phyloP scores from a whole-genome alignment of 2,797 vertebrate genomes.

The Phrynocephalus guinanensis region DNA sequence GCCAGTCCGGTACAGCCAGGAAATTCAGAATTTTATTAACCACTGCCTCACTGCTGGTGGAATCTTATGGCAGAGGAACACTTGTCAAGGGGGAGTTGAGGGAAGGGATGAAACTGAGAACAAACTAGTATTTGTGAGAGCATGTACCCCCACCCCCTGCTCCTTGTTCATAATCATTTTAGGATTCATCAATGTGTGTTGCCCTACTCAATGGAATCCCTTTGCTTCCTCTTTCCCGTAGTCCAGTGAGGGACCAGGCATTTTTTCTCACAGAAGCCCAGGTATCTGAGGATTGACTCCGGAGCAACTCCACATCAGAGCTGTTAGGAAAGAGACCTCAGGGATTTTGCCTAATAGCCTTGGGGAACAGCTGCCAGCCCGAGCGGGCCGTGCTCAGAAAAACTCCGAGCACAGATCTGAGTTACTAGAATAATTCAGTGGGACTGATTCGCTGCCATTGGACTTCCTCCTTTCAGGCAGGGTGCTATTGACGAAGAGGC shows the following conservation, averaged over 20 bases:
- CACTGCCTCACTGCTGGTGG: constrained; percentile 44
- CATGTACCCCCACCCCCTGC: no score
- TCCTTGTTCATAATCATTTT: no score
- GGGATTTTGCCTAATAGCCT: not conserved
- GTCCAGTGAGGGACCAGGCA: not conserved
- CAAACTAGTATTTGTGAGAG: no score
- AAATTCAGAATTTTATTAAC: constrained; percentile 75
- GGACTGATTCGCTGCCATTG: not conserved
- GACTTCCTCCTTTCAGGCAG: no score
- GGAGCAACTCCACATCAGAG: not conserved
- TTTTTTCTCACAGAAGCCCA: not conserved
- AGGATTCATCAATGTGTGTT: not conserved
- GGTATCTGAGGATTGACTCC: no score
- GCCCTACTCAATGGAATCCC: not conserved
- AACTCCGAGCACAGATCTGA: not conserved
- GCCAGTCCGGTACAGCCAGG: constrained; percentile 76
- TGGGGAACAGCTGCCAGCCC: not conserved
- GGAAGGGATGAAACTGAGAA: not conserved
- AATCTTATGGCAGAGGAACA: fast-evolving
- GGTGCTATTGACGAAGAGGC: no score
- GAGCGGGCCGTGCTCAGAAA: not conserved
- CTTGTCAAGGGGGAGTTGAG: not conserved
- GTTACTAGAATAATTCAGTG: not conserved
- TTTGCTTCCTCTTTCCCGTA: not conserved
- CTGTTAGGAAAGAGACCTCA: not conserved